Conservation (phyloP, 2,888 invertebrate species). For the Epinotia demarniana region DNA sequence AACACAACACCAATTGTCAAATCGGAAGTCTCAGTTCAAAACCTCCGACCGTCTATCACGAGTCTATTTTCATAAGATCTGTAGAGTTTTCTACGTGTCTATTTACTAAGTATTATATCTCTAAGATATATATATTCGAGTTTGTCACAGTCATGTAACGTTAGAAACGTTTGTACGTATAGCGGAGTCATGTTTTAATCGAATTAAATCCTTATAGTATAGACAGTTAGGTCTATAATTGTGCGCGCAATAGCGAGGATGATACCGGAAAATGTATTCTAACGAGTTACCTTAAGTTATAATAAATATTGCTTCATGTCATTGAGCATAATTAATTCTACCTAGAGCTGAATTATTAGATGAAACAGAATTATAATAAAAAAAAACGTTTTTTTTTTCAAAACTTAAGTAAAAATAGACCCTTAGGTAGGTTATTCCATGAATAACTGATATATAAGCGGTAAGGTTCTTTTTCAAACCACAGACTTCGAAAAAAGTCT, state of each 20-base stretch:
- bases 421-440: neutral
- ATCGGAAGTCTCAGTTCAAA: slow-evolving; percentile 8
- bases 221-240: slow-evolving; percentile 31
- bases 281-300: slow-evolving; percentile 41
- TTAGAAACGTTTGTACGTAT: slow-evolving; percentile 14
- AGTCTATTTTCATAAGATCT: slow-evolving; percentile 29
- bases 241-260: slow-evolving; percentile 34
- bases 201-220: slow-evolving; percentile 20
- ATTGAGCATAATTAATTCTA: slow-evolving; percentile 40
- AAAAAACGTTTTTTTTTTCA: too few species aligned
- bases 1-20: slow-evolving; percentile 11
- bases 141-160: slow-evolving; percentile 13
- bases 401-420: neutral
- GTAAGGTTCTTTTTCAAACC: neutral
- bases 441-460: neutral
- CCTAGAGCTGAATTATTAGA: slow-evolving; percentile 28
- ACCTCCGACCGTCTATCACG: slow-evolving; percentile 11
- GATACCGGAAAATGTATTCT: slow-evolving; percentile 5
- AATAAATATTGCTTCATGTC: slow-evolving; percentile 41
- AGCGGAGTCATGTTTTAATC: slow-evolving; percentile 33
- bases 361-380: neutral
- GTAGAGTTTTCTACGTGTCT: slow-evolving; percentile 11
- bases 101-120: slow-evolving; percentile 10
- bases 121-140: slow-evolving; percentile 2
- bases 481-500: neutral